A percentile compares a stretch with the other conserved stretches of the same genome.
These are phyloP conservation scores for Fragum whitleyi DNA, from an alignment of 2,888 invertebrate species.

Conservation along the genomic window DNA sequence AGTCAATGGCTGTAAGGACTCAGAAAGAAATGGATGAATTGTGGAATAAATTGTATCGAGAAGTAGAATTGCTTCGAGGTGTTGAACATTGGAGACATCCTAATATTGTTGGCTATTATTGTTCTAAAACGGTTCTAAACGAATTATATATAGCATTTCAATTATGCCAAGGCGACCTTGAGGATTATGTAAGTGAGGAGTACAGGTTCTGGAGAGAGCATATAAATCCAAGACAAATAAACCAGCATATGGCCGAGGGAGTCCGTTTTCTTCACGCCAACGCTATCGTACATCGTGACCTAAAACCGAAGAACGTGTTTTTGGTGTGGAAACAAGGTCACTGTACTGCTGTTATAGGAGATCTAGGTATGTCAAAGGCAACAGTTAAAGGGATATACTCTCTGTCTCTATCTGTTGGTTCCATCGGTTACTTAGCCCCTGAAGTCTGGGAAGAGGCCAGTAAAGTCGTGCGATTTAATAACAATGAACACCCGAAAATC, in stretches of 20 bases:
- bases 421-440: slow-evolving; percentile 14
- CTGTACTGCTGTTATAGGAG: slow-evolving; percentile 13
- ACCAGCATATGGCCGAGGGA: slow-evolving; percentile 14
- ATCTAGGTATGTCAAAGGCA: slow-evolving; percentile 13
- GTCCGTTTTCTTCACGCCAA: slow-evolving; percentile 17
- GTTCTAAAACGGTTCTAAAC: background rate
- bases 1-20: slow-evolving; percentile 10
- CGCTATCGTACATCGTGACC: slow-evolving; percentile 7
- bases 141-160: slow-evolving; percentile 19
- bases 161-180: slow-evolving; percentile 17
- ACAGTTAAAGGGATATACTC: slow-evolving; percentile 5
- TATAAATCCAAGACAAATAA: background rate
- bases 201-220: slow-evolving; percentile 16
- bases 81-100: slow-evolving; percentile 19
- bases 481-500: slow-evolving; percentile 4
- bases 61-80: background rate
- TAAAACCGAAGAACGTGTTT: slow-evolving; percentile 14
- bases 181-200: slow-evolving; percentile 23
- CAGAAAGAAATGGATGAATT: slow-evolving; percentile 8
- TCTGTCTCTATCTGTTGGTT: slow-evolving; percentile 13
- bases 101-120: slow-evolving; percentile 13
- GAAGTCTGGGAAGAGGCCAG: slow-evolving; percentile 25
- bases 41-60: slow-evolving; percentile 6
- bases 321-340: slow-evolving; percentile 11
- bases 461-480: background rate